phyloP scores from a whole-genome alignment of 2,113 vertebrate genomes.

The Campylomormyrus numenius region DNA sequence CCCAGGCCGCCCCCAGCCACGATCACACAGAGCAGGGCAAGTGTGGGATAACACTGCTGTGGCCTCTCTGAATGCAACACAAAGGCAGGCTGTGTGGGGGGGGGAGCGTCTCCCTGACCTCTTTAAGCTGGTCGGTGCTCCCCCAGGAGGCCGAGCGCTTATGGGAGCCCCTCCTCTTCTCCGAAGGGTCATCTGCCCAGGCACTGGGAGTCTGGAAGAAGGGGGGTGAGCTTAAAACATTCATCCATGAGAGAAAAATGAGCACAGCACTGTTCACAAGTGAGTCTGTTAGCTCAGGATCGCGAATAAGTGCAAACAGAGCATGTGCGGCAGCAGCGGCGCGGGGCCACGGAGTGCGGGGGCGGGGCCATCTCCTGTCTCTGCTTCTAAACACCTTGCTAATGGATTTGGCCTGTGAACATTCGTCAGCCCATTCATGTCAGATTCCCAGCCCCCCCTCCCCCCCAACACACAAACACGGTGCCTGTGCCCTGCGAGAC shows the following conservation, averaged over 20 bases:
- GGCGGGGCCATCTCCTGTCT: background rate
- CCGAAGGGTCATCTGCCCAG: constrained; percentile 86
- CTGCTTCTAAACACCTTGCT: background rate
- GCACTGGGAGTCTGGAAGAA: constrained; percentile 84
- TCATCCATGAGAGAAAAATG: background rate
- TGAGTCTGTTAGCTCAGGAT: background rate
- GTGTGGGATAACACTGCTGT: constrained; percentile 13
- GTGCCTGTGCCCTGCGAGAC: background rate
- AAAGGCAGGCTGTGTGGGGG: constrained; percentile 16
- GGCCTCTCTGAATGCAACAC: constrained; percentile 28
- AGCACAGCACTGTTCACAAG: background rate
- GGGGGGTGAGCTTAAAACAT: background rate
- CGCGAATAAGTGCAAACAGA: background rate
- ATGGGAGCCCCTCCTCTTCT: constrained; percentile 82
- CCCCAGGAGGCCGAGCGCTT: constrained; percentile 96
- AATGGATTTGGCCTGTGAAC: background rate
- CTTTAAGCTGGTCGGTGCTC: constrained; percentile 96
- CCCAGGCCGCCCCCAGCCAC: background rate
- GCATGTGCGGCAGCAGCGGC: background rate
- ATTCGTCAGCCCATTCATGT: constrained; percentile 1
- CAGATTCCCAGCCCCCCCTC: background rate
- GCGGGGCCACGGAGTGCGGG: too few relatives aligned
- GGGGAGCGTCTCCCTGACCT: constrained; percentile 64
- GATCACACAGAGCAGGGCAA: constrained; percentile 9
- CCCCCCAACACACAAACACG: background rate